Conservation (phyloP, 2,888 invertebrate genomes). For the Arctia plantaginis region DNA sequence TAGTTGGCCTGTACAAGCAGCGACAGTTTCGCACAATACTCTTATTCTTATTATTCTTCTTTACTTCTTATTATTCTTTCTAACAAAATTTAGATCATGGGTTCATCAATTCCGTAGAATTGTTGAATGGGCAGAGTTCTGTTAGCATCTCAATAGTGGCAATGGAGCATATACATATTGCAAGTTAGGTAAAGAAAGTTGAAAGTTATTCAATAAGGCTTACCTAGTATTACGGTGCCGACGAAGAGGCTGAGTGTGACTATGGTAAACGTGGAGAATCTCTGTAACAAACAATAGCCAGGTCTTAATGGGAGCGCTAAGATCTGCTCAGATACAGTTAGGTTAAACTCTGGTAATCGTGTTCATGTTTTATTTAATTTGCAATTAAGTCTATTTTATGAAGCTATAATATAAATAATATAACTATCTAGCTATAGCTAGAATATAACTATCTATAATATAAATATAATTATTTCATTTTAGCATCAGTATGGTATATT, state of each 20-base stretch:
- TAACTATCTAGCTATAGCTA: no score
- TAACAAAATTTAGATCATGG: not conserved
- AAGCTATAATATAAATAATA: no score
- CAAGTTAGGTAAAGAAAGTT: conserved; percentile 12
- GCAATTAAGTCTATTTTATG: no score
- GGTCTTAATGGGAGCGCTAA: conserved; percentile 34
- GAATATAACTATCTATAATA: no score
- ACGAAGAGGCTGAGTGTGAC: conserved; percentile 97
- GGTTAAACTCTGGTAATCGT: not conserved
- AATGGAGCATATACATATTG: not conserved
- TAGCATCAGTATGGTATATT: no score
- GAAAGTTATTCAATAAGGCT: conserved; percentile 71
- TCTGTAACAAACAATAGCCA: conserved; percentile 87
- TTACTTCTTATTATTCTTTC: no score
- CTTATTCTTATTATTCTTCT: no score
- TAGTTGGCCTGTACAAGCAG: not conserved
- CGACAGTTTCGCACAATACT: not conserved
- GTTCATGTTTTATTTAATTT: not conserved
- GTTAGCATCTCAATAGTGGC: not conserved
- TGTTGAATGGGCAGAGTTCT: not conserved
- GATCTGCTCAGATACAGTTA: not conserved
- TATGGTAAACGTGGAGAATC: conserved; percentile 96
- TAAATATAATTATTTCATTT: no score
- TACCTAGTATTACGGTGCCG: conserved; percentile 97
- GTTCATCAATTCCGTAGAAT: not conserved